A percentile compares a stretch with the other conserved stretches of the same genome.
Evolutionary conservation across 2,888 invertebrate species (phyloP).

Genomic region (Polydrusus pterygomalis): DNA sequence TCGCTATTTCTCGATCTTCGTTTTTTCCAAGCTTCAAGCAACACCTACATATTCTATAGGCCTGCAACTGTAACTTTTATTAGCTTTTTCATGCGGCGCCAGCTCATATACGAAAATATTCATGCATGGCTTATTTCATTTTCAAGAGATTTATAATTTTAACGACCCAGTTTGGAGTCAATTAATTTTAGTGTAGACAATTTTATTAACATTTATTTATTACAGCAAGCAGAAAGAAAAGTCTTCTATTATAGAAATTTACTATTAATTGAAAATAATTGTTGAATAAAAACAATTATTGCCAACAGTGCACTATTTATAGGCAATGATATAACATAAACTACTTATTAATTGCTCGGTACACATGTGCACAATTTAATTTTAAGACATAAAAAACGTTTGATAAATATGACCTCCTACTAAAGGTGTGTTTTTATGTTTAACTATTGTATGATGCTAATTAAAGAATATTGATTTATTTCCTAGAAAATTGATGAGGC

Average conservation of each 20-base stretch:
- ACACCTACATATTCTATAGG: background rate
- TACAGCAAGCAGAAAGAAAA: slow-evolving; percentile 1
- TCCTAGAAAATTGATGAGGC: too few species aligned
- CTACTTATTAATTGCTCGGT: background rate
- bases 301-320: slow-evolving; percentile 7
- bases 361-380: too few species aligned
- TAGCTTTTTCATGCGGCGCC: slow-evolving; percentile 26
- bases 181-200: slow-evolving; percentile 31
- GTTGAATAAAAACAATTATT: background rate
- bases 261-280: slow-evolving; percentile 8
- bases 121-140: slow-evolving; percentile 45
- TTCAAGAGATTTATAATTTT: slow-evolving; percentile 42
- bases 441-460: background rate
- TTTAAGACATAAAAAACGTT: too few species aligned
- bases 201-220: background rate
- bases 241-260: slow-evolving; percentile 3
- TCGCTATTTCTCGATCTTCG: background rate
- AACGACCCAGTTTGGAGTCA: slow-evolving; percentile 32
- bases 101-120: slow-evolving; percentile 33
- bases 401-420: background rate
- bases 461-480: too few species aligned
- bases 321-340: slow-evolving; percentile 10
- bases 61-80: slow-evolving; percentile 28
- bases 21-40: background rate
- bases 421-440: too few species aligned